Base-by-base conservation (phyloP, 2,888 invertebrate species). In the Drosophila parthenogenetica region DNA sequence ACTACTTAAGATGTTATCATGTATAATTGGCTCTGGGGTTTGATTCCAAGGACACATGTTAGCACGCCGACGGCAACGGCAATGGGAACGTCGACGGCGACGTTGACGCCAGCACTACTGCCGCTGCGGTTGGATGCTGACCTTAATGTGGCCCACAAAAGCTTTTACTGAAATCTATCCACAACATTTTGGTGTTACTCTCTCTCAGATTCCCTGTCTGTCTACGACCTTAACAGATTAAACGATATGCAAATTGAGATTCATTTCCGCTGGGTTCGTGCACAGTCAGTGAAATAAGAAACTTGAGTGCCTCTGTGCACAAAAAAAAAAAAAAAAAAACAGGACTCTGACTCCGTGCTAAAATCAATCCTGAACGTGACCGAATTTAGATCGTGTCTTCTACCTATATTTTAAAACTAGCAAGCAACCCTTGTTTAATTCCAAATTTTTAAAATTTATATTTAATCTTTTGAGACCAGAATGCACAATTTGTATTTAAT, bases 1-100 rank as follows among this genome's bases (percentile, higher is more conserved):
- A 40, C 35, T 46, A 67, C 69, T 77, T 74, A 43, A 62, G 81
- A 81, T 78, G 32, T 58, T 72, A 81, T 81, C 67, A 50, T 22
- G 32, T 42, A 42, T 29, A 67, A 54, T 51, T 50, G 57, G 32
- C 50, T 59, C 43, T 59, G 61, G 63, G 61, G 68, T 59, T 60
- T 62, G 55, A 62, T 63, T 55, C 25, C 45, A 40, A 39, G 16
- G 48, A 51, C 58, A 55, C 63, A 68, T 43, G 51, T 29, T 48
- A 17, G 49, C 37, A 48, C 14, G 48, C 32, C 32, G 22, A 22
- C 22, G 22, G 22, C 5, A 5, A 19, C 19, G 3, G 19, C 19
- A 19, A 19, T 3, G 3, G 19, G 3, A 29, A 35, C 14, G 53
- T 25, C 39, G 5, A 14, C 43, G 49, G 13, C 10, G 46, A 13